These are phyloP conservation scores for Pteropus rufus DNA, from an alignment of 2,797 vertebrate genomes.

Conservation along the genomic window DNA sequence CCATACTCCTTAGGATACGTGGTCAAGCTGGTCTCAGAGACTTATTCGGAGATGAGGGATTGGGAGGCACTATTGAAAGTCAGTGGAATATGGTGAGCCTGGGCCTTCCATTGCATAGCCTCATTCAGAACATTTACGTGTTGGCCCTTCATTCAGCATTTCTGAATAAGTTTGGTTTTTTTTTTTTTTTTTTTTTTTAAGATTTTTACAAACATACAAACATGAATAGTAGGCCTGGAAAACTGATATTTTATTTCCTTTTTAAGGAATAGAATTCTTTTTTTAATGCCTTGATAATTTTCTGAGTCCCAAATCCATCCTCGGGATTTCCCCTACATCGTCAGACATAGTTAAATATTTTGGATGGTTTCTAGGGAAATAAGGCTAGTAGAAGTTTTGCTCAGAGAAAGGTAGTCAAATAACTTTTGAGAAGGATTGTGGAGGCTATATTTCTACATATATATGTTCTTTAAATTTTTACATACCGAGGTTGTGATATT, in stretches of 20 bases:
- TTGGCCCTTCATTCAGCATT: background rate
- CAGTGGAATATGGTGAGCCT: background rate
- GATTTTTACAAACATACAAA: background rate
- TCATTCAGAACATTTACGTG: background rate
- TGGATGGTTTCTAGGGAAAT: background rate
- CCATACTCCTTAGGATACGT: background rate
- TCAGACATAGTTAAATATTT: background rate
- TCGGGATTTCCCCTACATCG: background rate
- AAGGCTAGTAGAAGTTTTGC: background rate
- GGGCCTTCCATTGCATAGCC: background rate
- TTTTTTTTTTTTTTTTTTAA: background rate
- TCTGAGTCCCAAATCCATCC: background rate
- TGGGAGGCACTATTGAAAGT: background rate
- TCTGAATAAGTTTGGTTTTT: constrained; percentile 5
- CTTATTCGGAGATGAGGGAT: background rate
- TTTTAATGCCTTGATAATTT: background rate
- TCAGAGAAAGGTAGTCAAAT: background rate
- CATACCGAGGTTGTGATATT: background rate
- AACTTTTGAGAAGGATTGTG: background rate
- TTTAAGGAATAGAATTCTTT: background rate
- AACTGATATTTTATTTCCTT: background rate
- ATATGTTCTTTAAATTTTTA: constrained; percentile 5
- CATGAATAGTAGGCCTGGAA: background rate
- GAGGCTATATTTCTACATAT: background rate
- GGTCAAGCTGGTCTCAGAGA: background rate